A percentile compares a stretch with the other conserved stretches of the same genome.
Conservation (phyloP, 2,797 vertebrate genomes). For the Limosa lapponica region DNA sequence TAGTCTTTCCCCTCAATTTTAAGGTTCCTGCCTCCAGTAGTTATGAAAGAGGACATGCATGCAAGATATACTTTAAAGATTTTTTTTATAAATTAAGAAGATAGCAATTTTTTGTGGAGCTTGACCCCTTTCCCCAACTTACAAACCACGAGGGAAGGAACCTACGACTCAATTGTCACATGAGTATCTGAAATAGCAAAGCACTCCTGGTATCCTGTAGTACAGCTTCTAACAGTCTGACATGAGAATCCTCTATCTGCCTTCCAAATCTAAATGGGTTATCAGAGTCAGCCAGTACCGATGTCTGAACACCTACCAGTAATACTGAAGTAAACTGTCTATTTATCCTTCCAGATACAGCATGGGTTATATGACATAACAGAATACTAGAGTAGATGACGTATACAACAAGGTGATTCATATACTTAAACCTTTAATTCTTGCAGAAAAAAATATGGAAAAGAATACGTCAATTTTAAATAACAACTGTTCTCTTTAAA, state of each 20-base stretch:
- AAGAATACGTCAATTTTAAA: neutral
- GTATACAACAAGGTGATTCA: neutral
- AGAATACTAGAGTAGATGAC: neutral
- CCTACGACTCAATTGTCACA: neutral
- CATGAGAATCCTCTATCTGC: neutral
- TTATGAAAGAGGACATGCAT: neutral
- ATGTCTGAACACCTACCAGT: neutral
- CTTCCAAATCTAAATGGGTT: neutral
- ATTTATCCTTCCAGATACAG: neutral
- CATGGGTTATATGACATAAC: neutral
- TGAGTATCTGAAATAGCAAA: neutral
- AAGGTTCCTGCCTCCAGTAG: neutral
- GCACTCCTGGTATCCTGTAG: neutral
- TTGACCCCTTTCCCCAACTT: rapidly evolving
- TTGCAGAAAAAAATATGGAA: neutral
- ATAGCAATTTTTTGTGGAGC: neutral
- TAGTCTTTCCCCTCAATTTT: neutral
- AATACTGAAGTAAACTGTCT: neutral
- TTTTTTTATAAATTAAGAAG: neutral
- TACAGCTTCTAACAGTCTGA: neutral
- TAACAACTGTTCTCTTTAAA: neutral
- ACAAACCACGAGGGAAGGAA: neutral
- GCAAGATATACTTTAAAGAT: neutral
- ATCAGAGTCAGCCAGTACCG: neutral
- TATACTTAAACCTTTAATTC: neutral